Evolutionary conservation across 2,888 invertebrate species (phyloP).

Genomic region (Eupeodes latifasciatus): DNA sequence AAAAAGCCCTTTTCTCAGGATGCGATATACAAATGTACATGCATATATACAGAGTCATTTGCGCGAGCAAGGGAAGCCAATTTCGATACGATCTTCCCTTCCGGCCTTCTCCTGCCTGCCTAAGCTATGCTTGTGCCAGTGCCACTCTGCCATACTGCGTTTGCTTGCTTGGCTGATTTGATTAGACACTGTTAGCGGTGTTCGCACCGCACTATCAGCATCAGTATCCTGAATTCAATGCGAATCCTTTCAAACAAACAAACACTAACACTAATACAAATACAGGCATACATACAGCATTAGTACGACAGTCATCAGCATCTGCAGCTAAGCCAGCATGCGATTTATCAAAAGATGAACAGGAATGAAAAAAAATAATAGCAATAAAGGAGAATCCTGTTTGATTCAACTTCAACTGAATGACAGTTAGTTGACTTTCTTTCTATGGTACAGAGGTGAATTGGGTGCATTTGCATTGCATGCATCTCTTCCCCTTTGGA

Average conservation of each 20-base stretch:
- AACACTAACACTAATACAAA: not conserved
- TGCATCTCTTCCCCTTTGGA: constrained; percentile 41
- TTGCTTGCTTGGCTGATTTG: constrained; percentile 68
- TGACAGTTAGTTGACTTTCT: constrained; percentile 68
- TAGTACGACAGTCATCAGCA: constrained; percentile 13
- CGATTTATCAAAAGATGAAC: constrained; percentile 52
- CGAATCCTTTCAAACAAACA: constrained; percentile 25
- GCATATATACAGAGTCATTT: not conserved
- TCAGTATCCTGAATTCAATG: constrained; percentile 50
- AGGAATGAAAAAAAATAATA: constrained; percentile 1
- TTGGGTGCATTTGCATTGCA: constrained; percentile 34
- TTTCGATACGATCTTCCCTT: constrained; percentile 68
- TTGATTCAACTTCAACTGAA: constrained; percentile 48
- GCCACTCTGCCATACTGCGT: not conserved
- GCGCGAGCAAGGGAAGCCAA: constrained; percentile 52
- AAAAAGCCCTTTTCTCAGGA: constrained; percentile 45
- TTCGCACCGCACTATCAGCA: constrained; percentile 63
- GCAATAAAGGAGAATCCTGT: constrained; percentile 14
- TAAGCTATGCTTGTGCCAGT: not conserved
- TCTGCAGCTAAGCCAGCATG: constrained; percentile 40
- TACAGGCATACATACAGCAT: not conserved
- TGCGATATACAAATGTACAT: not conserved
- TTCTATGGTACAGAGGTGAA: constrained; percentile 40
- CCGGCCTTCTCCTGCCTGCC: constrained; percentile 5
- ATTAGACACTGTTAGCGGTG: constrained; percentile 68